Evolutionary conservation across 2,888 invertebrate genomes (phyloP), one percentile per base, ranked within the genome.

Genomic region (Blera fallax): DNA sequence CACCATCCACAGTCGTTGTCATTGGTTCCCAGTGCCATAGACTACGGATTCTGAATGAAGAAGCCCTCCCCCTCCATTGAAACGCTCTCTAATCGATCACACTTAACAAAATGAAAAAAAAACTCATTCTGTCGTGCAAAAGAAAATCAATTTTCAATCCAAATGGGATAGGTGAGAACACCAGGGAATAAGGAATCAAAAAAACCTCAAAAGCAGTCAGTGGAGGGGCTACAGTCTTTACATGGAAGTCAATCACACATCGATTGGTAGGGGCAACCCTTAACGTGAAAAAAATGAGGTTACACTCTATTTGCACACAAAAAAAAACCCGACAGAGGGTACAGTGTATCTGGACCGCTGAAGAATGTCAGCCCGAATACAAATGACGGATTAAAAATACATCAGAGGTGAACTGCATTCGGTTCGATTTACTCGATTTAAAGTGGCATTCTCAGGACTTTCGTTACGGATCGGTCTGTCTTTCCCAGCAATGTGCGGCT

Each of bases 351-450:
- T 72, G 77, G 77, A 77, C 70, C 72, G 48, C 40, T 16, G 43
- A 78, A 37, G 78, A 78, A 73, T 83, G 72, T 67, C 77, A 78
- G 73, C 58, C 37, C 60, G 78, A 73, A 83, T 78, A 77, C 65
- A 64, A 76, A 72, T 77, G 76, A 40, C 43, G 27, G 56, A 72
- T 77, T 76, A 77, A 82, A 72, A 82, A 82, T 76, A 82, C 64
- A 50, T 32, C 45, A 40, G 27, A 32, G 32, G 14, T n/a, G 54
- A 34, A 58, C 58, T 50, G 67, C 48, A 76, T 58, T 48, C 69
- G 16, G 32, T 67, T 77, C 77, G 43, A 62, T 67, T 58, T 56
- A 76, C 64, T 65, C 18, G 45, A 56, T 45, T 56, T 8, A 54
- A 64, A 74, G 43, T 58, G 56, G 40, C 67, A 78, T 78, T 69